Evolutionary conservation across 1,140 invertebrate species (phyloP), one percentile per base, ranked within the genome.

Genomic region (Battus philenor): DNA sequence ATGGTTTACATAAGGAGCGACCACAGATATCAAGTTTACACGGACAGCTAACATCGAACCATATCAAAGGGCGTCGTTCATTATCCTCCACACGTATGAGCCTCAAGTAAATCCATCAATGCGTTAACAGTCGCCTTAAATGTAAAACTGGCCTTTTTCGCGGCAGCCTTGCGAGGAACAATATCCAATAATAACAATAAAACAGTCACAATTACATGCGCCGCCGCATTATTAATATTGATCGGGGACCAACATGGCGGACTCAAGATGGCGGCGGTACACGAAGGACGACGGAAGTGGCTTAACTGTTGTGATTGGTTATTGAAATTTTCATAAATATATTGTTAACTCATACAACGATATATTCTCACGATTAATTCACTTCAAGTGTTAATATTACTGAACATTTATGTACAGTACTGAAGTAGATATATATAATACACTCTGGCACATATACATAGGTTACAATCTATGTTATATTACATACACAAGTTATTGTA

Each of bases 101-200:
- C 44, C 45, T 48, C 43, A 53, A 54, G 54, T 54, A 66, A 66
- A 51, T 56, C 51, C 54, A 49, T 63, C 54, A 59, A 54, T 33
- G 47, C 44, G 47, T 51, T 50, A 55, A 55, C 51, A 46, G 44
- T 38, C 30, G 9, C 66, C 61, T 59, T 71, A 67, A 59, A 59
- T 49, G 60, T 56, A 34, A 52, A 60, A 50, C 68, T 50, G 24
- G 50, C 73, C 71, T 63, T 76, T 71, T 76, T 68, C 44, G 65
- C 46, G 34, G 24, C 57, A 66, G 57, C 69, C 73, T 71, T 77
- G 67, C 49, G 24, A 38, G 60, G 60, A 69, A 81, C 74, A 81
- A 77, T 75, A 75, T 77, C 66, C 74, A 73, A 77, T 81, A 81
- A 78, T 75, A 76, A 76, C 67, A 75, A 76, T 79, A 77, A 77